These are phyloP conservation scores for Pristionchus mayeri DNA, from an alignment of 2,888 invertebrate genomes.

Conservation along the genomic window DNA sequence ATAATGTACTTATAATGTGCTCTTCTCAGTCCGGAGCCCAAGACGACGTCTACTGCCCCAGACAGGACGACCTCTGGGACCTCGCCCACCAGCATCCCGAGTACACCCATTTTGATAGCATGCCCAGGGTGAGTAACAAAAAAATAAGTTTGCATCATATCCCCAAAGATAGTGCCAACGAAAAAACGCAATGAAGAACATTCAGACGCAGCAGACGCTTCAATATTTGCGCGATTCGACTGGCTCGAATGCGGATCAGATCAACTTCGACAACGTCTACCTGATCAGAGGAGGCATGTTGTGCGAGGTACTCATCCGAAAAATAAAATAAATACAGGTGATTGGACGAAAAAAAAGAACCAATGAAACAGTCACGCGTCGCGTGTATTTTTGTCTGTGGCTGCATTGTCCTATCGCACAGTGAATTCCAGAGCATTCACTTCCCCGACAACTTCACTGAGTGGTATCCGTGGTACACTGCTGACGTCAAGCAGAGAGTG, in stretches of 20 bases:
- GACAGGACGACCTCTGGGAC: slow-evolving; percentile 58
- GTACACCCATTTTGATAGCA: not conserved
- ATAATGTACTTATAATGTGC: not conserved
- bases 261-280: slow-evolving; percentile 37
- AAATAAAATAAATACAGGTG: no score
- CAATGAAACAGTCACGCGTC: no score
- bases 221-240: slow-evolving; percentile 6
- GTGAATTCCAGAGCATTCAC: slow-evolving; percentile 18
- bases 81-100: slow-evolving; percentile 50
- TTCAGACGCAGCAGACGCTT: slow-evolving; percentile 20
- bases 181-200: not conserved
- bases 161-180: not conserved
- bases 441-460: slow-evolving; percentile 15
- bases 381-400: no score
- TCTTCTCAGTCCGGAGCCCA: not conserved
- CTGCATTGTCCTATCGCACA: no score
- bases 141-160: not conserved
- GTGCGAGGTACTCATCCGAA: not conserved
- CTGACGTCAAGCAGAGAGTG: slow-evolving; percentile 52
- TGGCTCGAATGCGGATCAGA: not conserved
- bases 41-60: slow-evolving; percentile 57
- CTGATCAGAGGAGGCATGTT: slow-evolving; percentile 13
- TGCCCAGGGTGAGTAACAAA: not conserved
- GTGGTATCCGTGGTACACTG: slow-evolving; percentile 56
- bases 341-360: no score